phyloP scores from a whole-genome alignment of 2,888 invertebrate genomes.

The Metopia argyrocephala region DNA sequence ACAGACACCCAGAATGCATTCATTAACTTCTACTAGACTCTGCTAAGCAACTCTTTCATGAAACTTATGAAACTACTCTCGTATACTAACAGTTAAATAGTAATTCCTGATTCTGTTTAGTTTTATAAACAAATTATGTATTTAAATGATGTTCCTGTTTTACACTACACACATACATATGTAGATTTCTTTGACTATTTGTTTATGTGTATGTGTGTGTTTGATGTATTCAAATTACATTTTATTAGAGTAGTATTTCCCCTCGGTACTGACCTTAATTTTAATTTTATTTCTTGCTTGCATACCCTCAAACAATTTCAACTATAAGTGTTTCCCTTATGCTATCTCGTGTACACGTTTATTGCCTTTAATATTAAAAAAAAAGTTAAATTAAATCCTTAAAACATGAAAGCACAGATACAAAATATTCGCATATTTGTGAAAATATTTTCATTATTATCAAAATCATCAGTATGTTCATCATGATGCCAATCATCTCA shows the following conservation, averaged over 20 bases:
- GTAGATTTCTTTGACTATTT: not conserved
- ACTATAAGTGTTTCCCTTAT: too few species aligned
- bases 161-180: not conserved
- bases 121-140: constrained; percentile 35
- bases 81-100: constrained; percentile 37
- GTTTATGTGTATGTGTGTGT: constrained; percentile 28
- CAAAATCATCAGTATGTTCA: constrained; percentile 31
- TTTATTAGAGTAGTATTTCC: constrained; percentile 55
- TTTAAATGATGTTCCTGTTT: constrained; percentile 12
- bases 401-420: constrained; percentile 22
- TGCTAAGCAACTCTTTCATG: too few species aligned
- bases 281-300: constrained; percentile 44
- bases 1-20: too few species aligned
- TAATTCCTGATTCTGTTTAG: constrained; percentile 35
- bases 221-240: constrained; percentile 62
- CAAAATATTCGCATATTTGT: constrained; percentile 29
- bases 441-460: constrained; percentile 8
- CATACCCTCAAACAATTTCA: constrained; percentile 19
- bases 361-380: too few species aligned
- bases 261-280: constrained; percentile 64
- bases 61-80: too few species aligned
- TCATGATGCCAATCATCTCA: constrained; percentile 63
- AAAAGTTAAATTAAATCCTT: constrained; percentile 54
- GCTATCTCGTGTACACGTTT: too few species aligned
- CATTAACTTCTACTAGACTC: too few species aligned